These are phyloP conservation scores for Lomographa bimaculata DNA, from an alignment of 2,888 invertebrate genomes.

Conservation along the genomic window DNA sequence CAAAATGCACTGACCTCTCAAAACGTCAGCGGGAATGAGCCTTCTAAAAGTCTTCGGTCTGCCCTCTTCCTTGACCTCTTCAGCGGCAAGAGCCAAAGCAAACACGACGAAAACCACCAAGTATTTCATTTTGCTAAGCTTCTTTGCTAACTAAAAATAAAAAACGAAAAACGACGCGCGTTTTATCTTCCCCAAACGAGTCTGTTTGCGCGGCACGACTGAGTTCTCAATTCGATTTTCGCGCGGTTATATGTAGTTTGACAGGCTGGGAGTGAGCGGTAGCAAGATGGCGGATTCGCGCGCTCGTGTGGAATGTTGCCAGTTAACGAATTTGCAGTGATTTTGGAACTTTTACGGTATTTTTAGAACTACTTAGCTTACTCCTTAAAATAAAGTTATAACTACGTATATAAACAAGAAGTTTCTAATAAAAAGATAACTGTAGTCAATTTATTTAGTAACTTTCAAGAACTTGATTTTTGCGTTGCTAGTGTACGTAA, in stretches of 20 bases:
- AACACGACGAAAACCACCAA: slow-evolving; percentile 78
- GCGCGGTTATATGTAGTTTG: slow-evolving; percentile 64
- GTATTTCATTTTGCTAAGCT: slow-evolving; percentile 81
- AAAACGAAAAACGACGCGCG: slow-evolving; percentile 53
- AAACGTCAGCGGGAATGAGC: slow-evolving; percentile 94
- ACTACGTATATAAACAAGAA: too few species aligned
- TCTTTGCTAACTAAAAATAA: slow-evolving; percentile 48
- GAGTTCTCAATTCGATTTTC: slow-evolving; percentile 49
- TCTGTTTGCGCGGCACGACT: slow-evolving; percentile 63
- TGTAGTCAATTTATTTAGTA: too few species aligned
- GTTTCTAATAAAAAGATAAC: too few species aligned
- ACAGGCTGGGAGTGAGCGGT: slow-evolving; percentile 65
- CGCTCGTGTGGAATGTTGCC: slow-evolving; percentile 9
- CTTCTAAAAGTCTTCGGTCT: slow-evolving; percentile 90
- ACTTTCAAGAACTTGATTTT: too few species aligned
- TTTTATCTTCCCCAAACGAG: slow-evolving; percentile 22
- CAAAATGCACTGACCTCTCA: slow-evolving; percentile 88
- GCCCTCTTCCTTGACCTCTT: slow-evolving; percentile 81
- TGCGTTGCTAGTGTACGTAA: too few species aligned
- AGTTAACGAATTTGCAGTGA: neutral
- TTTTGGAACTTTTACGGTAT: neutral
- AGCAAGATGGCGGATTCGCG: slow-evolving; percentile 42
- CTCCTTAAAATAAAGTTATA: too few species aligned
- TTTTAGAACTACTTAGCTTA: neutral
- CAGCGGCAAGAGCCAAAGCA: slow-evolving; percentile 81